phyloP scores from a whole-genome alignment of 2,113 vertebrate genomes.

The Stigmatopora nigra region DNA sequence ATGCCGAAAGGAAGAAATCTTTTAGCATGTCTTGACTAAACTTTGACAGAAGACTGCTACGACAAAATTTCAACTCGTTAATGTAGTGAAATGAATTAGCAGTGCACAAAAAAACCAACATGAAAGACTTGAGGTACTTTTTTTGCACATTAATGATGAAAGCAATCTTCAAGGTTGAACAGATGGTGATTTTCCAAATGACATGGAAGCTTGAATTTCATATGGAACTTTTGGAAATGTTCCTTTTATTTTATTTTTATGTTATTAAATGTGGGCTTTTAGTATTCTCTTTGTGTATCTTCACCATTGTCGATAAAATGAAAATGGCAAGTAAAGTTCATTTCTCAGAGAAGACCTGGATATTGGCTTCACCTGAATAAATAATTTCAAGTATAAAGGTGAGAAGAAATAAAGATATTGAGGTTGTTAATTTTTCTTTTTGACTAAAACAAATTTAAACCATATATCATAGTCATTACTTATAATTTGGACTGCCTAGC shows the following conservation, averaged over 20 bases:
- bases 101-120: no score
- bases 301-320: constrained; percentile 36
- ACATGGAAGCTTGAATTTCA: neutral
- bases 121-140: no score
- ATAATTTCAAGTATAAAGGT: constrained; percentile 19
- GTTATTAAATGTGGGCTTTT: constrained; percentile 32
- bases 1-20: no score
- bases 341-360: constrained; percentile 28
- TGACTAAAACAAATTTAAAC: constrained; percentile 7
- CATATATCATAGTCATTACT: no score
- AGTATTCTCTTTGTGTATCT: constrained; percentile 44
- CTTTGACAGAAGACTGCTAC: no score
- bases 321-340: constrained; percentile 37
- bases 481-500: neutral
- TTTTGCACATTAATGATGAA: no score
- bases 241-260: neutral
- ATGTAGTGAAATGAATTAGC: no score
- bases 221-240: neutral
- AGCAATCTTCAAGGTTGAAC: no score
- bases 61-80: no score
- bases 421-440: constrained; percentile 38
- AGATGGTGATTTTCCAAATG: no score
- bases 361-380: constrained; percentile 47
- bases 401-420: constrained; percentile 39
- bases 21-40: no score